phyloP scores from a whole-genome alignment of 1,140 invertebrate species.

The Ganaspis sp. region DNA sequence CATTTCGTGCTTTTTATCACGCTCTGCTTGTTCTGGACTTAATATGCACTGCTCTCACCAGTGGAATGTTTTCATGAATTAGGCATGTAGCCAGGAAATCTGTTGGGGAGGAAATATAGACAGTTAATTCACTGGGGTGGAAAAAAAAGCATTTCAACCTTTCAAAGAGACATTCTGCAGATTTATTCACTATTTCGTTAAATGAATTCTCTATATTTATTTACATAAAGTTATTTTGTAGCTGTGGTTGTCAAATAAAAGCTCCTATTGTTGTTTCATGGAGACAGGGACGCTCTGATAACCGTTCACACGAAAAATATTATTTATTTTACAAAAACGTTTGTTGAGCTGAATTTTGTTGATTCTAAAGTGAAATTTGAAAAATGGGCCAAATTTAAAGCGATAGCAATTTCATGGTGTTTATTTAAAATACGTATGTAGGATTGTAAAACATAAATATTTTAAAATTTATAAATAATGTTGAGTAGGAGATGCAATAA shows the following conservation, averaged over 20 bases:
- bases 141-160: not conserved
- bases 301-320: not conserved
- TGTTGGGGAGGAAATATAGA: not conserved
- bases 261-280: not conserved
- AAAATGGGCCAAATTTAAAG: too few species aligned
- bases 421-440: too few species aligned
- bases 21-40: constrained; percentile 25
- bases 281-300: not conserved
- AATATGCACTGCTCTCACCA: constrained; percentile 26
- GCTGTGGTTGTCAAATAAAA: not conserved
- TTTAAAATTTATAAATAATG: too few species aligned
- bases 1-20: constrained; percentile 27
- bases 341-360: not conserved
- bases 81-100: constrained; percentile 15
- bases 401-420: not conserved
- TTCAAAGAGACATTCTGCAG: not conserved
- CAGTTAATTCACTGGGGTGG: not conserved
- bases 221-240: not conserved
- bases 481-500: too few species aligned
- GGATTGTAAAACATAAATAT: not conserved
- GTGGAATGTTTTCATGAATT: constrained; percentile 22
- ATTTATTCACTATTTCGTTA: not conserved
- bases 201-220: not conserved
- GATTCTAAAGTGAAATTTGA: not conserved
- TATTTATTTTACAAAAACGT: not conserved